Evolutionary conservation across 1,140 invertebrate genomes (phyloP).

Genomic region (Hirudo medicinalis): DNA sequence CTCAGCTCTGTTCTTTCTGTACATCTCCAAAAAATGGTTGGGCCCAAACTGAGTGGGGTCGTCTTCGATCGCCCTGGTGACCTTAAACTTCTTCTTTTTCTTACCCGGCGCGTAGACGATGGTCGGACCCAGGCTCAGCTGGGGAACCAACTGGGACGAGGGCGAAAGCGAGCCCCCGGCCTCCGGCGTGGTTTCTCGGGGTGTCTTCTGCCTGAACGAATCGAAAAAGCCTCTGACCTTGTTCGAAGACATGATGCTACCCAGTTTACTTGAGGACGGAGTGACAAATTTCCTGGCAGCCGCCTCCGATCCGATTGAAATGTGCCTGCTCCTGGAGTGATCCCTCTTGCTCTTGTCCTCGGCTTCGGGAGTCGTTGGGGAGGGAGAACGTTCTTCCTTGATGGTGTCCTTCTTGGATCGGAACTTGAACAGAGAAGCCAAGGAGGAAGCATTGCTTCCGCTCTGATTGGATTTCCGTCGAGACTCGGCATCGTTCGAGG

Average conservation of each 20-base stretch:
- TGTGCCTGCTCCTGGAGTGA: background rate
- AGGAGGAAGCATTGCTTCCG: background rate
- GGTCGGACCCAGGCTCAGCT: background rate
- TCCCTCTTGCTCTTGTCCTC: background rate
- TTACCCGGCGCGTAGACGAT: background rate
- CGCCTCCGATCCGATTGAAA: background rate
- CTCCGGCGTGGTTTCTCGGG: conserved; percentile 1
- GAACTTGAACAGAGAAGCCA: conserved; percentile 7
- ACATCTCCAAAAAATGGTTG: conserved; percentile 10
- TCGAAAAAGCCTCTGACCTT: conserved; percentile 13
- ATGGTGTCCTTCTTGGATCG: conserved; percentile 19
- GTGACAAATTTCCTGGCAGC: background rate
- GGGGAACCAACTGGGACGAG: background rate
- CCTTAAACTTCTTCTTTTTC: conserved; percentile 18
- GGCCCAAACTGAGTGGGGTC: conserved; percentile 15
- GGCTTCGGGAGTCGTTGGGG: background rate
- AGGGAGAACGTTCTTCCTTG: conserved; percentile 10
- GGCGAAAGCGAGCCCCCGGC: background rate
- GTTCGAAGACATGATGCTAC: background rate
- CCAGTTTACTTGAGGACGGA: background rate
- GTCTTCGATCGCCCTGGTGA: background rate
- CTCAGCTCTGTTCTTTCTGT: conserved; percentile 10
- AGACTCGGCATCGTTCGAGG: conserved; percentile 1
- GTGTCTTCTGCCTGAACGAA: conserved; percentile 12
- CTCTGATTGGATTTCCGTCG: conserved; percentile 1